Conservation (phyloP, 2,113 vertebrate genomes). For the Stictonetta naevosa region DNA sequence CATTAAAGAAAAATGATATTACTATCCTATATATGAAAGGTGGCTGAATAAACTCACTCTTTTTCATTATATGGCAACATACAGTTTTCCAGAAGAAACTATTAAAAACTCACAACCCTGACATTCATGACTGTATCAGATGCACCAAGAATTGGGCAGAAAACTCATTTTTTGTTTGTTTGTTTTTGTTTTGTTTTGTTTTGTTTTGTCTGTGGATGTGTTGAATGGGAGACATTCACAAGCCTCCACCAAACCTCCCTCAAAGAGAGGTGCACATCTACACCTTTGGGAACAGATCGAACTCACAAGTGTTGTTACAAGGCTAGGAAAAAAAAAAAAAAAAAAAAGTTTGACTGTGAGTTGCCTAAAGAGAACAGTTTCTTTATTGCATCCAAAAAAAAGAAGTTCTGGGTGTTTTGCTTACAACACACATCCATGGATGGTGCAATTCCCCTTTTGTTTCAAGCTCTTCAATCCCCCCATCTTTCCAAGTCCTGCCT, state of each 20-base stretch:
- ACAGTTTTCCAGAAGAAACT: not conserved
- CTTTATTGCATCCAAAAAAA: not conserved
- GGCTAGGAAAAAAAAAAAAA: not conserved
- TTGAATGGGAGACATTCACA: not conserved
- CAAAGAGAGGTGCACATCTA: not conserved
- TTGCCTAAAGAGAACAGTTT: not conserved
- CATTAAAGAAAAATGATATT: not conserved
- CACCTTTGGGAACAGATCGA: not conserved
- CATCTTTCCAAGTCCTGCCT: not conserved
- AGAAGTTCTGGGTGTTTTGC: not conserved
- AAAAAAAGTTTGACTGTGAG: not conserved
- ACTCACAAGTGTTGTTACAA: not conserved
- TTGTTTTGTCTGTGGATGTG: fast-evolving
- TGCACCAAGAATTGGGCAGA: not conserved
- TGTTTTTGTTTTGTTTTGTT: no score
- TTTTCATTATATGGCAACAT: not conserved
- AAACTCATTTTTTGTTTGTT: not conserved
- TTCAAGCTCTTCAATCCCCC: not conserved
- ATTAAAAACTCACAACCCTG: not conserved
- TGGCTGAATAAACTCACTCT: not conserved
- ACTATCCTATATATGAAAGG: not conserved
- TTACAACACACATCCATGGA: fast-evolving
- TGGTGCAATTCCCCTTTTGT: not conserved
- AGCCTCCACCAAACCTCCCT: not conserved
- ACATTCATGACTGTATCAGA: not conserved